These are phyloP conservation scores for Passer domesticus DNA, from an alignment of 2,113 vertebrate species.

Conservation along the genomic window DNA sequence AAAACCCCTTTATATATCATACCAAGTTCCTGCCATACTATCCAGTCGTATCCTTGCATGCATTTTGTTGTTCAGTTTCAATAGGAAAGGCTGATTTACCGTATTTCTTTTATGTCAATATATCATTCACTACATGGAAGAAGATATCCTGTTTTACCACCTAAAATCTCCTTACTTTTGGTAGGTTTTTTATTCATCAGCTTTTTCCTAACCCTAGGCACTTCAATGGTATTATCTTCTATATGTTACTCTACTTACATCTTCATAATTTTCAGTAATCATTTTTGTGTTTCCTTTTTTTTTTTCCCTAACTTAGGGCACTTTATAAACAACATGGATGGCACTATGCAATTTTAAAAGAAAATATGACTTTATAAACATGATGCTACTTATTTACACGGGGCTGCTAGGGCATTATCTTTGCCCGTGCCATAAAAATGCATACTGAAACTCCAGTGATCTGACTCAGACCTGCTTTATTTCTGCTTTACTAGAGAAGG, in stretches of 20 bases:
- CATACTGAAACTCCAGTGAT: not conserved
- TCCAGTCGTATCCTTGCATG: not conserved
- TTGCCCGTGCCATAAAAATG: not conserved
- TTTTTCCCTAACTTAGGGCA: not conserved
- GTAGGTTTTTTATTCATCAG: not conserved
- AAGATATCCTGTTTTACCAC: not conserved
- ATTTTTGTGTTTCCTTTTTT: not conserved
- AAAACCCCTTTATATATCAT: not conserved
- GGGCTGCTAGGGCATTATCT: not conserved
- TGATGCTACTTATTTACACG: not conserved
- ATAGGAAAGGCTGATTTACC: not conserved
- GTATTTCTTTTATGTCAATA: not conserved
- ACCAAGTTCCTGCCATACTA: not conserved
- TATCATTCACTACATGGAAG: not conserved
- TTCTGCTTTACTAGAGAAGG: not conserved
- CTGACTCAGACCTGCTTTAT: not conserved
- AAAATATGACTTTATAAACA: not conserved
- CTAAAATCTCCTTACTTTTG: not conserved
- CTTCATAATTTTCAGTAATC: not conserved
- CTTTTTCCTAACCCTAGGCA: not conserved
- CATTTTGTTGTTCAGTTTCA: not conserved
- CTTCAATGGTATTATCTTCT: not conserved
- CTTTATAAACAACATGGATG: not conserved
- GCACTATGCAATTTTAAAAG: not conserved
- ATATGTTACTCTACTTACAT: not conserved